These are phyloP conservation scores for Drosophila insularis DNA, from an alignment of 1,140 invertebrate species.

Conservation along the genomic window DNA sequence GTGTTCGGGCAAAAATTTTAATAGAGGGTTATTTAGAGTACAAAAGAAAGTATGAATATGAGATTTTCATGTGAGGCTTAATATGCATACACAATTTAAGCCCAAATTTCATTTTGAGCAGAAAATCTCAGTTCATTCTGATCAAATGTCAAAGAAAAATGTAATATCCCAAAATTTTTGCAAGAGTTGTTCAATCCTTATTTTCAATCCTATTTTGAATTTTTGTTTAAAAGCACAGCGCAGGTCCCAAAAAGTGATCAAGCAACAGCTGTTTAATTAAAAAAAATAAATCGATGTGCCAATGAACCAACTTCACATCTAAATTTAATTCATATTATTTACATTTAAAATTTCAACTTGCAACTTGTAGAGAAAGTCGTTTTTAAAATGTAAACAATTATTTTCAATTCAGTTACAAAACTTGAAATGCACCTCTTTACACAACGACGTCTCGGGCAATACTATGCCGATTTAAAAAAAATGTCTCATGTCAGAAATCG, in stretches of 20 bases:
- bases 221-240: background rate
- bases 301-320: background rate
- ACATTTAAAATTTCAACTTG: background rate
- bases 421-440: too few species aligned
- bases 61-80: too few species aligned
- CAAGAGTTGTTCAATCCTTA: background rate
- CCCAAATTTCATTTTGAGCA: background rate
- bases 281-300: background rate
- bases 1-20: background rate
- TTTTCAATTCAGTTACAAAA: too few species aligned
- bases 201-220: too few species aligned
- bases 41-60: background rate
- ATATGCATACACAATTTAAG: background rate
- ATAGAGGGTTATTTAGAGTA: background rate
- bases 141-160: background rate
- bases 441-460: too few species aligned
- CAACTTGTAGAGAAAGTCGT: background rate
- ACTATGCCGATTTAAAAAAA: too few species aligned
- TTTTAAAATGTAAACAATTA: too few species aligned
- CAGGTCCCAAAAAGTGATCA: background rate
- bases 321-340: background rate
- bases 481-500: too few species aligned
- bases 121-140: background rate
- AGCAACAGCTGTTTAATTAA: background rate
- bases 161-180: background rate